phyloP scores from a whole-genome alignment of 2,797 vertebrate species.

The Mallotus villosus region DNA sequence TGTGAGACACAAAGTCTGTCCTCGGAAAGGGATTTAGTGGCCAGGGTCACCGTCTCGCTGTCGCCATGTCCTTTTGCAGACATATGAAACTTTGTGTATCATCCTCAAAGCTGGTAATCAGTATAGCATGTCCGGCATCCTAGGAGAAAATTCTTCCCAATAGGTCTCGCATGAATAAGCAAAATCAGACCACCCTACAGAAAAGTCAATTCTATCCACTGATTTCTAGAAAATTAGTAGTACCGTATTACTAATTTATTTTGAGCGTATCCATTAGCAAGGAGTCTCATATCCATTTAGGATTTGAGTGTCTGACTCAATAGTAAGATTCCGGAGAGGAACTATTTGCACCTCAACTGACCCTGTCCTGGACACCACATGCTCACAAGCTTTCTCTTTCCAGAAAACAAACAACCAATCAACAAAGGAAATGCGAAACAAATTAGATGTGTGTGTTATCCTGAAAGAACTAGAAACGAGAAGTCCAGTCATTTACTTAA shows the following conservation, averaged over 20 bases:
- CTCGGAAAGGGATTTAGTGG: slow-evolving; percentile 31
- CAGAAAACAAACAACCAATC: neutral
- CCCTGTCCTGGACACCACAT: neutral
- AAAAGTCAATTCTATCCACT: slow-evolving; percentile 14
- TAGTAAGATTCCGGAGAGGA: neutral
- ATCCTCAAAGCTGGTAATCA: slow-evolving; percentile 16
- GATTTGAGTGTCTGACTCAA: neutral
- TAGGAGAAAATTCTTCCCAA: slow-evolving; percentile 1
- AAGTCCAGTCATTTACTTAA: neutral
- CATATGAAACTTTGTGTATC: slow-evolving; percentile 21
- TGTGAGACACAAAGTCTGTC: slow-evolving; percentile 40
- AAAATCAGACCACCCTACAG: slow-evolving; percentile 18
- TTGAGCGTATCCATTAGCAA: neutral
- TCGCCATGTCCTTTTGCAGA: slow-evolving; percentile 34
- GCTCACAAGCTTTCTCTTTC: neutral
- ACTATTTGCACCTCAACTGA: neutral
- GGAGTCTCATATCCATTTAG: neutral
- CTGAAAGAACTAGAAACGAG: neutral
- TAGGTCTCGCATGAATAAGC: slow-evolving; percentile 13
- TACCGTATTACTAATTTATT: neutral
- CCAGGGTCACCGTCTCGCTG: slow-evolving; percentile 34
- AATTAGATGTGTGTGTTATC: neutral
- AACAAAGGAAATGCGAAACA: neutral
- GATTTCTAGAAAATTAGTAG: slow-evolving; percentile 9
- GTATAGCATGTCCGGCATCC: neutral